These are phyloP conservation scores for Trochalopteron elliotii DNA, from an alignment of 2,113 vertebrate species.

Conservation along the genomic window DNA sequence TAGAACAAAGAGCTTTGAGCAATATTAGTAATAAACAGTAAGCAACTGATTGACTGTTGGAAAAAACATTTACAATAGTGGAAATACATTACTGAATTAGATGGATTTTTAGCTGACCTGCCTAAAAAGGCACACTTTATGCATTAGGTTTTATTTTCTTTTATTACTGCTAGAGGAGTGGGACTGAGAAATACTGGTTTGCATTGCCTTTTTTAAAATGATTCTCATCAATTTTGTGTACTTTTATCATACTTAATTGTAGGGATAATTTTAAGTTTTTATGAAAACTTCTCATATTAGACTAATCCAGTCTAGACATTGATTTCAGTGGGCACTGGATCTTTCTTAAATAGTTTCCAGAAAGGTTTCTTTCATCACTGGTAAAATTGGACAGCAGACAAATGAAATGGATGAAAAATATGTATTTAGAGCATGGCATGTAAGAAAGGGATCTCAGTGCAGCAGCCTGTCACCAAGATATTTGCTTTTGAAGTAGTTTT, in stretches of 20 bases:
- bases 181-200: not conserved
- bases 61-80: not conserved
- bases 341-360: not conserved
- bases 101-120: not conserved
- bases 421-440: not conserved
- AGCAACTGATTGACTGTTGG: not conserved
- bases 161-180: not conserved
- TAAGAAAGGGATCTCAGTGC: not conserved
- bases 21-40: not conserved
- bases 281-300: not conserved
- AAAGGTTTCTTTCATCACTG: constrained; percentile 34
- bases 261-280: not conserved
- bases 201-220: not conserved
- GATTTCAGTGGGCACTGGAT: not conserved
- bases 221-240: not conserved
- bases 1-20: not conserved
- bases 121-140: not conserved
- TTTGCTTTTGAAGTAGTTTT: not conserved
- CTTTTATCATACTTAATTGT: not conserved
- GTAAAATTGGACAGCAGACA: constrained; percentile 50
- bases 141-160: not conserved
- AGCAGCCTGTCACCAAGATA: not conserved
- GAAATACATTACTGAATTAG: not conserved
- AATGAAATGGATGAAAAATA: constrained; percentile 21
- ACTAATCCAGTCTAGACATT: not conserved